These are phyloP conservation scores for Aphrocallistes beatrix DNA, from an alignment of 37 sponge, comb jelly and placozoan species.

Conservation along the genomic window DNA sequence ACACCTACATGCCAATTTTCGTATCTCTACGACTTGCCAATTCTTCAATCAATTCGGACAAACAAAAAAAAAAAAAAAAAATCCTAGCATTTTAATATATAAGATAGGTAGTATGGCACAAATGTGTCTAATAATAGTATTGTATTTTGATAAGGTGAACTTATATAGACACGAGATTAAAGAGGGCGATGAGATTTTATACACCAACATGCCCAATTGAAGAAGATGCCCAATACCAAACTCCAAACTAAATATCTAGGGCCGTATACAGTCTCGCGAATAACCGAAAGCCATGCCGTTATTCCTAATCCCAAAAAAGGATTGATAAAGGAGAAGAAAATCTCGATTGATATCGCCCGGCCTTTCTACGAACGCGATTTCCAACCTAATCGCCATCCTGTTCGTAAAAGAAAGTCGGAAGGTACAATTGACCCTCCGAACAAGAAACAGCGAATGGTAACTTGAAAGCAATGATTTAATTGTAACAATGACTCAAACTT, in stretches of 20 bases:
- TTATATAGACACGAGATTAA: not conserved
- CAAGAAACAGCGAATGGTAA: not conserved
- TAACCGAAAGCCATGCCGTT: not conserved
- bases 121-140: too few relatives aligned
- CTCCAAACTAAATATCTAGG: not conserved
- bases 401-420: not conserved
- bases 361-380: not conserved
- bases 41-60: too few relatives aligned
- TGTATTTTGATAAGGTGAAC: too few relatives aligned
- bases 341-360: not conserved
- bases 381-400: not conserved
- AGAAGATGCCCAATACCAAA: not conserved
- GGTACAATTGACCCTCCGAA: not conserved
- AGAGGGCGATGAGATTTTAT: not conserved
- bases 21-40: too few relatives aligned
- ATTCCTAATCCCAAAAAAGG: not conserved
- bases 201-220: constrained; percentile 5
- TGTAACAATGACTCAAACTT: not conserved
- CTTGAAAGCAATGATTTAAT: not conserved
- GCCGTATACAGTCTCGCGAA: not conserved
- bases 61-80: too few relatives aligned
- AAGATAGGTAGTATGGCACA: too few relatives aligned
- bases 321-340: not conserved
- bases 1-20: too few relatives aligned
- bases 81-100: too few relatives aligned